A percentile compares a stretch with the other conserved stretches of the same genome.
Conservation (phyloP, 2,113 vertebrate genomes). For the Herpetotheres cachinnans region DNA sequence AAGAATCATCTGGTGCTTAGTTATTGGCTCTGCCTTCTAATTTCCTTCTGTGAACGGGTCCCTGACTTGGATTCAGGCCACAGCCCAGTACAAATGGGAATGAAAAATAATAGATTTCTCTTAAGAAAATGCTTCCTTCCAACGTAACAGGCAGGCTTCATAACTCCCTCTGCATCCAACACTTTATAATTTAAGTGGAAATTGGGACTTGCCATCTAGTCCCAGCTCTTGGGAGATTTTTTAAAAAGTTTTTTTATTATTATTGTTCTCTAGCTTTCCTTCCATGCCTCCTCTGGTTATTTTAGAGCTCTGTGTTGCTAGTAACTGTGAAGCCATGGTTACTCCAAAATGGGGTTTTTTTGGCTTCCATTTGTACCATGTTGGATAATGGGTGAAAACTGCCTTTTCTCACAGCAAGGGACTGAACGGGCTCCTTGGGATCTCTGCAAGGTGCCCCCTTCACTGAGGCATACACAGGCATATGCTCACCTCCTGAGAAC, state of each 20-base stretch:
- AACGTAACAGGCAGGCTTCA: neutral
- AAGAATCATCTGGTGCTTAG: neutral
- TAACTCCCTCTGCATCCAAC: neutral
- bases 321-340: neutral
- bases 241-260: neutral
- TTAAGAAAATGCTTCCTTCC: neutral
- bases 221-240: neutral
- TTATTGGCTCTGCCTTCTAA: neutral
- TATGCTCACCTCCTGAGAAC: neutral
- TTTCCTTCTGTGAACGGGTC: neutral
- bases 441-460: neutral
- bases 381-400: neutral
- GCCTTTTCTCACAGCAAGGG: neutral
- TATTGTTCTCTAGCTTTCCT: neutral
- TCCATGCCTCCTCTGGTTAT: neutral
- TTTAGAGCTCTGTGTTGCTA: neutral
- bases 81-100: neutral
- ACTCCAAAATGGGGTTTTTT: neutral
- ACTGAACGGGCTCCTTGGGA: neutral
- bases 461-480: rapidly evolving
- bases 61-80: neutral
- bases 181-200: neutral
- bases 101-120: neutral
- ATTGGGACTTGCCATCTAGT: neutral
- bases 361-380: neutral